These are phyloP conservation scores for Sardina pilchardus DNA, from an alignment of 2,113 vertebrate genomes.

Conservation along the genomic window DNA sequence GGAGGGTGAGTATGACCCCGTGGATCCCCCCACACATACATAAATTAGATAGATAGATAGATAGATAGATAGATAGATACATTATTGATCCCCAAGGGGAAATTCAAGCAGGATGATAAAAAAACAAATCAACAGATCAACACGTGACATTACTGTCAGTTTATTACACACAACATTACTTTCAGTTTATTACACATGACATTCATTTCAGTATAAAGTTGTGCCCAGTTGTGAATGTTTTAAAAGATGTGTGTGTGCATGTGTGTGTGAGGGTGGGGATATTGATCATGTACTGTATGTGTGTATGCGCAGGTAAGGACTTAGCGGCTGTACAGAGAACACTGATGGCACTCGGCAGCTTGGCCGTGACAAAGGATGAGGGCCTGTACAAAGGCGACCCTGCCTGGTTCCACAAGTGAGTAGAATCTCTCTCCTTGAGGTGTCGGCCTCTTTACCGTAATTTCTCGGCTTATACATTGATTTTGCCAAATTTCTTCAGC, in stretches of 20 bases:
- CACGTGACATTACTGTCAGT: too few species aligned
- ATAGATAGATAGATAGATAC: too few species aligned
- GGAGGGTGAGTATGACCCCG: slow-evolving; percentile 75
- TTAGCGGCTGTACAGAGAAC: slow-evolving; percentile 92
- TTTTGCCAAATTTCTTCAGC: too few species aligned
- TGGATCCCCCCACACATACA: not conserved
- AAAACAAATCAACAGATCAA: too few species aligned
- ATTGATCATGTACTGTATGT: slow-evolving; percentile 32
- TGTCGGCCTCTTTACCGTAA: not conserved
- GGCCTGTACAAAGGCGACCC: slow-evolving; percentile 88
- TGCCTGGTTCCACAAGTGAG: slow-evolving; percentile 93
- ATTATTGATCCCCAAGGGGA: too few species aligned
- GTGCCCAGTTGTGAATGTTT: too few species aligned
- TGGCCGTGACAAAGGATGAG: slow-evolving; percentile 90
- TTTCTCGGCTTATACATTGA: too few species aligned
- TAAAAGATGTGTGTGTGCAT: not conserved
- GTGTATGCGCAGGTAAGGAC: slow-evolving; percentile 81
- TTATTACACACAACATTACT: not conserved
- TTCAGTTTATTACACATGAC: not conserved
- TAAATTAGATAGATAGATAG: too few species aligned
- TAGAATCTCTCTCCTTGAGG: not conserved
- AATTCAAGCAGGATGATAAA: too few species aligned
- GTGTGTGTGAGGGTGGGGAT: not conserved
- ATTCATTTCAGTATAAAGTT: not conserved
- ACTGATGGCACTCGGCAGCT: slow-evolving; percentile 86